Conservation (phyloP, 2,113 vertebrate species). For the Ochotona princeps region DNA sequence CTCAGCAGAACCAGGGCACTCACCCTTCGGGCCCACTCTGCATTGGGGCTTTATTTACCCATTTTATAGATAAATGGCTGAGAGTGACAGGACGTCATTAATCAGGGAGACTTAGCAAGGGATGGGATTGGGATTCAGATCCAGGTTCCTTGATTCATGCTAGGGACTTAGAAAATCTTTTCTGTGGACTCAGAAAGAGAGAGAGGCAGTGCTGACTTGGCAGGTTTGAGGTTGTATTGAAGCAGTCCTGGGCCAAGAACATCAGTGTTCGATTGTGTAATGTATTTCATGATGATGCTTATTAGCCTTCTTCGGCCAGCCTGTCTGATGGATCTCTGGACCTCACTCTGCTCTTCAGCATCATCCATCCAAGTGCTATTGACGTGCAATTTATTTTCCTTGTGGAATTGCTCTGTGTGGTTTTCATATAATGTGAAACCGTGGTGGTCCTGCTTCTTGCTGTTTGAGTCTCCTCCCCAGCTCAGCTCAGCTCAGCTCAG, state of each 20-base stretch:
- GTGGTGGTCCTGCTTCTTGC: not conserved
- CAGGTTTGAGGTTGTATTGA: not conserved
- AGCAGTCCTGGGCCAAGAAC: not conserved
- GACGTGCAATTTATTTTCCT: conserved; percentile 39
- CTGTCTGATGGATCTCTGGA: conserved; percentile 11
- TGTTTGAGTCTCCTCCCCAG: not conserved
- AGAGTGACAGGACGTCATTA: not conserved
- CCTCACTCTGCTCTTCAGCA: not conserved
- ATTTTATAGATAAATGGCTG: not conserved
- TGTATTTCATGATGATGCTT: conserved; percentile 45
- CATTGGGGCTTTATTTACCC: not conserved
- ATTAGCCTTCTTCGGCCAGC: conserved; percentile 12
- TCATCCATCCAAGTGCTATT: conserved; percentile 5
- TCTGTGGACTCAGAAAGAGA: not conserved
- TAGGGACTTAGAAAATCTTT: not conserved
- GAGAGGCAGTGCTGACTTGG: not conserved
- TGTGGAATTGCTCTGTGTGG: not conserved
- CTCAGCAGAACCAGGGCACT: not conserved
- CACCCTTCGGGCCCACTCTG: not conserved
- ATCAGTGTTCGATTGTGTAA: conserved; percentile 19
- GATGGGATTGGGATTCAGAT: not conserved
- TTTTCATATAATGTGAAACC: not conserved
- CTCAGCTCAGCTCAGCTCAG: not conserved
- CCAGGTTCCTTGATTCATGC: not conserved
- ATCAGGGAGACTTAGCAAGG: not conserved